Evolutionary conservation across 2,888 invertebrate genomes (phyloP).

Genomic region (Nomada fucata): DNA sequence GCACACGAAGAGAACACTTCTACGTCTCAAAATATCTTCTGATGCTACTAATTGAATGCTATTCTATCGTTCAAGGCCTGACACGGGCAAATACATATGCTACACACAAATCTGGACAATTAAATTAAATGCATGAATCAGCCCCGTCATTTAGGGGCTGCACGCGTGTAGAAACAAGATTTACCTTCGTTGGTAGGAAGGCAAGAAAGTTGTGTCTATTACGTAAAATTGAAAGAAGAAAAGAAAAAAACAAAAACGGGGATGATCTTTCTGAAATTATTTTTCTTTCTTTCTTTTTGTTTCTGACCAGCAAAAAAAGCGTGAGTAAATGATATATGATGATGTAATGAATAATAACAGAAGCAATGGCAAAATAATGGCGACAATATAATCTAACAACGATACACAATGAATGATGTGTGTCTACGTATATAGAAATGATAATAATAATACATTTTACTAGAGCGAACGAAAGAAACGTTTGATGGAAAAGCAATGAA

Average conservation of each 20-base stretch:
- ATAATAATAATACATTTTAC: conserved; percentile 64
- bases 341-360: conserved; percentile 50
- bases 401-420: conserved; percentile 65
- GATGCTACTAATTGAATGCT: conserved; percentile 47
- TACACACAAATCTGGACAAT: conserved; percentile 54
- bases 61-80: conserved; percentile 43
- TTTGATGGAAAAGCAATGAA: conserved; percentile 62
- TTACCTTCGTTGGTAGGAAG: conserved; percentile 34
- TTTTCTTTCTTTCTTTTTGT: conserved; percentile 31
- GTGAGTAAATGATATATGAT: conserved; percentile 58
- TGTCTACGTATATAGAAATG: conserved; percentile 52
- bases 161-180: conserved; percentile 30
- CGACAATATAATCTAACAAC: conserved; percentile 60
- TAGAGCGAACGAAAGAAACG: conserved; percentile 70
- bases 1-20: conserved; percentile 16
- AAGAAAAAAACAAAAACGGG: background rate
- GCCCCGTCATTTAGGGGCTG: conserved; percentile 46
- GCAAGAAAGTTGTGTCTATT: conserved; percentile 8
- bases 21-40: conserved; percentile 45
- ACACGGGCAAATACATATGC: conserved; percentile 45
- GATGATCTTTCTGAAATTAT: conserved; percentile 25
- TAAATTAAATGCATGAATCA: conserved; percentile 48
- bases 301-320: conserved; percentile 66
- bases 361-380: conserved; percentile 61
- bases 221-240: no score